Evolutionary conservation across 1,140 invertebrate species (phyloP), one percentile per base, ranked within the genome.

Genomic region (Diorhabda elongata): DNA sequence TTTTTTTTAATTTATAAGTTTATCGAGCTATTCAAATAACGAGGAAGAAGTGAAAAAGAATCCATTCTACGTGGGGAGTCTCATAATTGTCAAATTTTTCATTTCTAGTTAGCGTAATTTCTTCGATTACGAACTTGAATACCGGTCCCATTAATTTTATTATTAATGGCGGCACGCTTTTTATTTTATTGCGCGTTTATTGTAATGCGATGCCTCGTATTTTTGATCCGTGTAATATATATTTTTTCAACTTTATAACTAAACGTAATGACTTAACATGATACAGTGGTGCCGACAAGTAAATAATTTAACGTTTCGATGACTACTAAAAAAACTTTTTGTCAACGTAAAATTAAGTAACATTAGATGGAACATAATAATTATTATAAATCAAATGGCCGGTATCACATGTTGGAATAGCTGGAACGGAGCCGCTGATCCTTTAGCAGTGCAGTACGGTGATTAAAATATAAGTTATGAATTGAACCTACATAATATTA

Each of bases 51-150:
- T 52, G 47, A 52, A 52, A 52, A 52, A 52, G 47, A 52, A 52
- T 52, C 47, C 47, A 52, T 52, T n/a, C 47, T 52, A 52, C 47
- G 47, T 52, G 47, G 47, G 47, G 47, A 52, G 47, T 52, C 47
- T 52, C 47, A 52, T 52, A 52, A 52, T 52, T 52, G 47, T 52
- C 47, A 52, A 52, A 52, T 52, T 52, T 52, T 52, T 52, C 47
- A 52, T 52, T 52, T 52, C 47, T 52, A 52, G 47, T 52, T 52
- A 52, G 47, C n/a, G 47, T 52, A 52, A 52, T 52, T 52, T 52
- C 47, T 52, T 52, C 47, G 47, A 52, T 52, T 52, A 52, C 47
- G 47, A 52, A 8, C 47, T n/a, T n/a, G 47, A 52, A 52, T 52
- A 52, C 47, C 47, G 47, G 47, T 52, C 47, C 47, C 47, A 52